Evolutionary conservation across 2,888 invertebrate species (phyloP), one percentile per base, ranked within the genome.

Genomic region (Apamea monoglypha): DNA sequence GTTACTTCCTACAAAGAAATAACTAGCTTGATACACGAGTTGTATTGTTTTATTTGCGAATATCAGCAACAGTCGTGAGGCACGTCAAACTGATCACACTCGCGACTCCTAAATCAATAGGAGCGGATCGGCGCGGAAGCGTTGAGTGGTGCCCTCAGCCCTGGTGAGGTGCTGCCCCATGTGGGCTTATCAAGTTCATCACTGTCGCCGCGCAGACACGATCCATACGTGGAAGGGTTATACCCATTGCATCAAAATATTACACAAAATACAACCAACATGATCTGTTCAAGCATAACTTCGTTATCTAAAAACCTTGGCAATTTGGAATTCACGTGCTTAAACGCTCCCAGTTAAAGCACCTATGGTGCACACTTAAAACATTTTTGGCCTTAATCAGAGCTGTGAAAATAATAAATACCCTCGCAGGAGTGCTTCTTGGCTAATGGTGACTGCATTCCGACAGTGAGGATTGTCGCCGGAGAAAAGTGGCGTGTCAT

Each of bases 391-490:
- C 73, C 71, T 90, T 87, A 91, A 90, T 86, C 78, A 84, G 86
- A 89, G 88, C 88, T 89, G 86, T 88, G 88, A 91, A 90, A 89
- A 90, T 90, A 89, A 88, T 89, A 91, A 91, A 92, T 87, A 86
- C 85, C 76, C 87, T 84, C 76, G 70, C 81, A 74, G 74, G 71
- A 88, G 76, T 80, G 73, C 81, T 82, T 82, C 87, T 85, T 90
- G 87, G 90, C 89, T 92, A 92, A 92, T 92, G 89, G 90, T 92
- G 88, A 90, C 94, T 93, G 94, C 95, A 95, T 95, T 95, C 95
- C 95, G 89, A 88, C 89, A 90, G 90, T 91, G 91, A 91, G 92
- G 90, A 91, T 91, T 92, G 92, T 91, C 91, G 91, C 88, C 90
- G 86, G 90, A 90, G 93, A 91, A 92, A 91, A 91, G 89, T 91